Base-by-base conservation (phyloP, 2,888 invertebrate species). In the Synergus laeviventris region DNA sequence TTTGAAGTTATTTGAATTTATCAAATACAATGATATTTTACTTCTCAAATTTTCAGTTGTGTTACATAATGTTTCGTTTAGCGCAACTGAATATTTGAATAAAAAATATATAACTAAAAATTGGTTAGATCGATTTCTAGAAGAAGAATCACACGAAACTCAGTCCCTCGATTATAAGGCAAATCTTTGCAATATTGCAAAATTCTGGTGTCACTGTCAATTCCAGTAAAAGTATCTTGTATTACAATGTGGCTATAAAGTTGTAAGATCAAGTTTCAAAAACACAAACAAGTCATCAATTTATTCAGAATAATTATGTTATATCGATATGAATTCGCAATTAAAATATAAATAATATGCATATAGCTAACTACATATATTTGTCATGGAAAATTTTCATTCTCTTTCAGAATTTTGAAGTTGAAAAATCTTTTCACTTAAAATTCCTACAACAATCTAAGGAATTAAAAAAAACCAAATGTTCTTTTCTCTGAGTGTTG, bases 251-350 rank as follows among this genome's bases (percentile, higher is more conserved):
- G 77, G 66, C 54, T 64, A 31, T 31, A 74, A 80, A 80, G n/a
- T 77, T 73, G 64, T 8, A 11, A 45, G 56, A 14, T 78, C 76
- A 36, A 39, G 70, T 80, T 80, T 78, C 78, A 75, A 78, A 80
- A 80, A 80, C 62, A 76, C 74, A 66, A 66, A 66, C 21, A 66
- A 42, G 42, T 66, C 42, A 42, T 42, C 39, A 66, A 42, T 21
- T 66, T 66, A 66, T 16, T 24, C 16, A 8, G 24, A 66, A 21
- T 21, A 24, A 59, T 49, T 49, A 9, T 49, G n/a, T 18, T 18
- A 2, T 49, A 49, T 49, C 49, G 49, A 49, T n/a, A 49, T 9
- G 9, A 49, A 18, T 9, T 31, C 5, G 3, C 31, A 31, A 5
- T 31, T 31, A 31, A 31, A 31, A 31, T 31, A 31, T 31, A 31